Base-by-base conservation (phyloP, 2,797 vertebrate species). In the Melanotaenia nigrans region DNA sequence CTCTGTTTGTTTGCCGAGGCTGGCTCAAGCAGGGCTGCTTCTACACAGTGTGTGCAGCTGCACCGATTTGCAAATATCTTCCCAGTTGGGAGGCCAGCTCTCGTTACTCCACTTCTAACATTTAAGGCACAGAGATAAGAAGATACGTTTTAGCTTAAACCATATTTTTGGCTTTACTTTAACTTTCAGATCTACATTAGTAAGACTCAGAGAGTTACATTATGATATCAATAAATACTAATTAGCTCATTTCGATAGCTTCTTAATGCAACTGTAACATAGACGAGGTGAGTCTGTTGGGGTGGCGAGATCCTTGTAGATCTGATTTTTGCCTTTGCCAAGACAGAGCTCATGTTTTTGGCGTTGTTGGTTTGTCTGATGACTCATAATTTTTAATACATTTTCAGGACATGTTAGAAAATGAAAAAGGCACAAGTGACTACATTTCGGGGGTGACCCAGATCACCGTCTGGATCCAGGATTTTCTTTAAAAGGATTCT, bases 11-110 rank as follows among this genome's bases (percentile, higher is more conserved):
- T 90, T 57, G 58, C 28, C 3, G 69, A 78, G 73, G 79, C 62
- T 42, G 81, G 81, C 84, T 79, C 81, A 40, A 77, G 80, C 81
- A 69, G 65, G 49, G 56, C 77, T 59, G 73, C 76, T 55, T 68
- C 78, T 81, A 78, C 79, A 54, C 64, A 64, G 61, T 67, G 51
- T 66, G 73, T 73, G 87, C 87, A 86, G 84, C 82, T 88, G 87
- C 82, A 81, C 47, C 5, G 11, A 80, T 78, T 71, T 71, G 79
- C 82, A 82, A 77, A 83, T 56, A 65, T 58, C 68, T 36, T 74
- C 58, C 65, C 70, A 42, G 66, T 67, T 49, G 40, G 69, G 53
- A 73, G 62, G 40, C 7, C 1, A 66, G 67, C 47, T 70, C 61
- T 71, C 8, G 18, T 33, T 47, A 38, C 25, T 77, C 30, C 1